phyloP scores from a whole-genome alignment of 2,888 invertebrate genomes.

The Amphipoea oculea region DNA sequence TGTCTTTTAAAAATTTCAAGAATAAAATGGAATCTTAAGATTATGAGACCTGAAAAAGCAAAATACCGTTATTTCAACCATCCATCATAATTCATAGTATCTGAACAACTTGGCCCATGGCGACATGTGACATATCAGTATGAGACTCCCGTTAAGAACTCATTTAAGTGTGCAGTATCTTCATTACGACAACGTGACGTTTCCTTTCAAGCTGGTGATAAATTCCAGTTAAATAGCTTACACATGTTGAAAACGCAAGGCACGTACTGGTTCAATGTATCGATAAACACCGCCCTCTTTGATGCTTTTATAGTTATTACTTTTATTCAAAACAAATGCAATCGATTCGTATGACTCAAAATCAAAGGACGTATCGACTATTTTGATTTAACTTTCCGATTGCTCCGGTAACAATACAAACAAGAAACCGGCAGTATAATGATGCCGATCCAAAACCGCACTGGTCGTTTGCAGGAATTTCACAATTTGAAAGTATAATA shows the following conservation, averaged over 20 bases:
- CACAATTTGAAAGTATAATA: constrained; percentile 88
- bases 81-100: not conserved
- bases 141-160: constrained; percentile 62
- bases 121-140: constrained; percentile 38
- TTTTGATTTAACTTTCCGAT: constrained; percentile 60
- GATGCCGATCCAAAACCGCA: constrained; percentile 77
- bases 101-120: not conserved
- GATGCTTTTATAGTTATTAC: constrained; percentile 49
- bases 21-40: not conserved
- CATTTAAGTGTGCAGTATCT: constrained; percentile 56
- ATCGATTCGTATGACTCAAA: constrained; percentile 23
- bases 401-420: constrained; percentile 53
- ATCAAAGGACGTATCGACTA: constrained; percentile 37
- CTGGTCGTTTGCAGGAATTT: constrained; percentile 75
- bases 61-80: not conserved
- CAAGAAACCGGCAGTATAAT: constrained; percentile 80
- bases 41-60: not conserved
- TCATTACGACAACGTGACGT: constrained; percentile 50
- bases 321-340: constrained; percentile 59
- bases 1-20: not conserved
- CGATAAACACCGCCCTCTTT: constrained; percentile 44
- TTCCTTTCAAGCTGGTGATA: constrained; percentile 60
- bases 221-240: constrained; percentile 60
- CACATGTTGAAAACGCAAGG: constrained; percentile 55
- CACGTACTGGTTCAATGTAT: constrained; percentile 59